A percentile compares a stretch with the other conserved stretches of the same genome.
These are phyloP conservation scores for Matsumyia berberina DNA, from an alignment of 2,888 invertebrate genomes.

Conservation along the genomic window DNA sequence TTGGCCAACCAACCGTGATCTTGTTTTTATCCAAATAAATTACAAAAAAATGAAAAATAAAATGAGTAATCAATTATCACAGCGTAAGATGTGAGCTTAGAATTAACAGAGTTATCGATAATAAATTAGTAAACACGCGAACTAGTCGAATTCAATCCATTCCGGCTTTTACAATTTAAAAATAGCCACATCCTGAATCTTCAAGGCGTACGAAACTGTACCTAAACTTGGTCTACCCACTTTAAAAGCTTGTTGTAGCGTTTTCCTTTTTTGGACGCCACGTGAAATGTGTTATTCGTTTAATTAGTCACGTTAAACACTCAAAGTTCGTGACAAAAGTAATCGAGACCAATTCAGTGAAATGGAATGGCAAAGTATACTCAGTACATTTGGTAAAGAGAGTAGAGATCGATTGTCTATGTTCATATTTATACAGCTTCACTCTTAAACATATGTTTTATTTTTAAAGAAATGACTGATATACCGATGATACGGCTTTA, in stretches of 20 bases:
- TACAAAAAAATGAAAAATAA: neutral
- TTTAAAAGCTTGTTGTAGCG: neutral
- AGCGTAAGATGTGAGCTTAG: slow-evolving; percentile 10
- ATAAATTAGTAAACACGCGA: slow-evolving; percentile 6
- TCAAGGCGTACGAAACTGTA: neutral
- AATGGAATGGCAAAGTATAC: too few relatives aligned
- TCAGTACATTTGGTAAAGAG: too few relatives aligned
- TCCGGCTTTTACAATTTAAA: neutral
- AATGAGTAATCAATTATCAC: slow-evolving; percentile 24
- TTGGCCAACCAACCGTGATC: slow-evolving; percentile 3
- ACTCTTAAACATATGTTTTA: too few relatives aligned
- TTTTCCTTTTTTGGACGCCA: neutral
- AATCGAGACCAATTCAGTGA: neutral
- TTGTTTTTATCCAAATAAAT: neutral
- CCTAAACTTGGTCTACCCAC: neutral
- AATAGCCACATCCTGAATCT: neutral
- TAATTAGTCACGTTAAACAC: neutral
- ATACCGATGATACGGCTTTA: too few relatives aligned
- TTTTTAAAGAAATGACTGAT: too few relatives aligned
- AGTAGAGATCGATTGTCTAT: too few relatives aligned
- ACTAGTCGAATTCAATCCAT: neutral
- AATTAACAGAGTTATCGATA: slow-evolving; percentile 13
- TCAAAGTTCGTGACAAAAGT: slow-evolving; percentile 4
- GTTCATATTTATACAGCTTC: too few relatives aligned
- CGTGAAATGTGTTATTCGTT: neutral